phyloP scores from a whole-genome alignment of 2,888 invertebrate species.

The Cephus runcator region DNA sequence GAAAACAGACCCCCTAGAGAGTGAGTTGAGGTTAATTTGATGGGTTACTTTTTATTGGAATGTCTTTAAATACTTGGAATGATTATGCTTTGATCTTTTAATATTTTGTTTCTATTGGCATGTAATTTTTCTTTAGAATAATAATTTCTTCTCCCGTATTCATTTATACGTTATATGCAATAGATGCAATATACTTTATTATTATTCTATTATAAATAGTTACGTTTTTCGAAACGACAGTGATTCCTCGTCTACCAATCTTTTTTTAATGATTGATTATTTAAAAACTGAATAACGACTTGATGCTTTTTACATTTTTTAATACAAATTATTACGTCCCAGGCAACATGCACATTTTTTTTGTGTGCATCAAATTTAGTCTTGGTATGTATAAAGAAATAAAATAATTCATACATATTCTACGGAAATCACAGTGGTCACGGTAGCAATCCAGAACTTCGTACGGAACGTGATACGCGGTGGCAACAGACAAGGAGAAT shows the following conservation, averaged over 20 bases:
- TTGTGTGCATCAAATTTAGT: neutral
- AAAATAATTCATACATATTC: neutral
- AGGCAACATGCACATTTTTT: neutral
- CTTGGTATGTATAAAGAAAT: neutral
- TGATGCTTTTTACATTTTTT: neutral
- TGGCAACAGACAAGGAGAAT: neutral
- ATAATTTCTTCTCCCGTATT: neutral
- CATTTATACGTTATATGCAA: neutral
- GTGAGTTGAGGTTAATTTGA: constrained; percentile 39
- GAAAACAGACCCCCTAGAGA: constrained; percentile 46
- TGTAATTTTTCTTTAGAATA: neutral
- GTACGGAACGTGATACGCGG: neutral
- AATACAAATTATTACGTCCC: neutral
- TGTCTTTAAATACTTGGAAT: neutral
- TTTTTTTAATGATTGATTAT: neutral
- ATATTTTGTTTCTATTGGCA: neutral
- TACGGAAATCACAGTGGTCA: constrained; percentile 12
- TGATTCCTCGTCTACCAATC: neutral
- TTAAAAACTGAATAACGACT: too few relatives aligned
- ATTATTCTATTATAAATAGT: neutral
- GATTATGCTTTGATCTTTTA: neutral
- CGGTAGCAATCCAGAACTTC: neutral
- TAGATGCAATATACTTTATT: neutral
- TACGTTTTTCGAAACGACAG: neutral
- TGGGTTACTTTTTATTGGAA: neutral